These are phyloP conservation scores for Drosophila ambigua DNA, from an alignment of 1,140 invertebrate species.

Conservation along the genomic window DNA sequence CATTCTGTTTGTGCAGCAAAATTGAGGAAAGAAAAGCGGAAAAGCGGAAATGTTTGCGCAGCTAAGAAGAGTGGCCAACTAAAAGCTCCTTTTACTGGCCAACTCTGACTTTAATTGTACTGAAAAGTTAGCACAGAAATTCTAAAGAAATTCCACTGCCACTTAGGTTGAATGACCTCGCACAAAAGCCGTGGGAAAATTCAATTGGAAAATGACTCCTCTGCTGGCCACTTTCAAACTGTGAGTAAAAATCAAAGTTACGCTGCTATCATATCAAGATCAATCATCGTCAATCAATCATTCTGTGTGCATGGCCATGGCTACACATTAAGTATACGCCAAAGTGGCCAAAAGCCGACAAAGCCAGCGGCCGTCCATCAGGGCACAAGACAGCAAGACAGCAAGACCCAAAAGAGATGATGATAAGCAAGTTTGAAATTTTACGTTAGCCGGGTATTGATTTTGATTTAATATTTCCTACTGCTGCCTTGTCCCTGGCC, in stretches of 20 bases:
- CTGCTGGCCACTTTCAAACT: neutral
- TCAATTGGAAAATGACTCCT: slow-evolving; percentile 17
- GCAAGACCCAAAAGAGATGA: slow-evolving; percentile 4
- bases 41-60: slow-evolving; percentile 59
- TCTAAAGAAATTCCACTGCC: too few species aligned
- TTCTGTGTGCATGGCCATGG: slow-evolving; percentile 38
- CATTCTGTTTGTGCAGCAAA: slow-evolving; percentile 27
- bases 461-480: slow-evolving; percentile 52
- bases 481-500: neutral
- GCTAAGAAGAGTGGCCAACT: neutral
- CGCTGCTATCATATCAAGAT: slow-evolving; percentile 46
- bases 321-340: slow-evolving; percentile 64
- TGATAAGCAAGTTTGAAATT: slow-evolving; percentile 61
- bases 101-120: slow-evolving; percentile 11
- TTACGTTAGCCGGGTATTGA: slow-evolving; percentile 62
- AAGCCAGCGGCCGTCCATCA: slow-evolving; percentile 32
- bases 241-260: slow-evolving; percentile 69
- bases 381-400: slow-evolving; percentile 2
- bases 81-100: neutral
- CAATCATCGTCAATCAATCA: slow-evolving; percentile 68
- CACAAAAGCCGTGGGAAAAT: slow-evolving; percentile 4
- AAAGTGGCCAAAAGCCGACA: slow-evolving; percentile 46
- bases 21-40: slow-evolving; percentile 37
- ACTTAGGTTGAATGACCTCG: slow-evolving; percentile 14
- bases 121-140: neutral